Conservation (phyloP, 1,140 invertebrate genomes). For the Drosophila carrolli region DNA sequence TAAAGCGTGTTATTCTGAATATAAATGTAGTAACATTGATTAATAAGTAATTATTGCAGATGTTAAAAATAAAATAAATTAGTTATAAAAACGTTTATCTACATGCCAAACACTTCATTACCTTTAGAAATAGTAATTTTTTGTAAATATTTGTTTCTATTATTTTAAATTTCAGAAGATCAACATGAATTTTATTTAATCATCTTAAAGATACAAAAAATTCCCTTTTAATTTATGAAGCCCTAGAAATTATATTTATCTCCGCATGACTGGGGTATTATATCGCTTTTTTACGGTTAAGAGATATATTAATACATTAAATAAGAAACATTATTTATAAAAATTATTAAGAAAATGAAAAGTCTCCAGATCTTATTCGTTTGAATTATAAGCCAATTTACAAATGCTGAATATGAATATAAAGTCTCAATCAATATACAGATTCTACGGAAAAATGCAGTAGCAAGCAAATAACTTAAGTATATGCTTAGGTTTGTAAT, state of each 20-base stretch:
- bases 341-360: not conserved
- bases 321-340: not conserved
- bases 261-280: too few relatives aligned
- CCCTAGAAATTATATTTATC: too few relatives aligned
- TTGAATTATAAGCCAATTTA: conserved; percentile 13
- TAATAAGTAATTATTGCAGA: not conserved
- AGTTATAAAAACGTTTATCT: not conserved
- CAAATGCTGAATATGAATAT: conserved; percentile 37
- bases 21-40: conserved; percentile 34
- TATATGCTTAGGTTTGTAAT: conserved; percentile 27
- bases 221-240: too few relatives aligned
- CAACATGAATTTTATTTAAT: too few relatives aligned
- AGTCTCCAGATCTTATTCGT: conserved; percentile 1
- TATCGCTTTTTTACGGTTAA: not conserved
- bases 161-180: too few relatives aligned
- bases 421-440: conserved; percentile 12
- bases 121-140: too few relatives aligned
- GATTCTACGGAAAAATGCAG: conserved; percentile 7
- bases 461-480: conserved; percentile 25
- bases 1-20: conserved; percentile 77
- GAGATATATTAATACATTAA: not conserved
- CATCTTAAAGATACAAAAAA: too few relatives aligned
- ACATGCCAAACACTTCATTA: not conserved
- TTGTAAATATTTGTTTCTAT: too few relatives aligned
- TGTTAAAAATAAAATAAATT: not conserved